Conservation (phyloP, 1,140 invertebrate genomes). For the Chrysomallon squamiferum region DNA sequence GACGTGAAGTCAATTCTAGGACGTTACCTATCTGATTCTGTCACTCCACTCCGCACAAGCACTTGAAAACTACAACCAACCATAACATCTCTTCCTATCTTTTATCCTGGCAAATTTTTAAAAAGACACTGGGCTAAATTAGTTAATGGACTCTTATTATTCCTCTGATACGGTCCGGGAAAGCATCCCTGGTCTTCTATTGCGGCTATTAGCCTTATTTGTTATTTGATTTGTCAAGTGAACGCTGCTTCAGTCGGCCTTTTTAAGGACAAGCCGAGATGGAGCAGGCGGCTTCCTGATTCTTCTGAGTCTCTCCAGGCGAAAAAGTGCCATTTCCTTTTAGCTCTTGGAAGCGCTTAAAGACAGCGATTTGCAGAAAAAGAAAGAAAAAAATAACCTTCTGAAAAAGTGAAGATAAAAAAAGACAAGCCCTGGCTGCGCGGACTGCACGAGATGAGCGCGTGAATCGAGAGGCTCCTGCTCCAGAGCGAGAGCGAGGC, state of each 20-base stretch:
- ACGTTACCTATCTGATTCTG: too few species aligned
- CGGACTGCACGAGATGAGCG: not conserved
- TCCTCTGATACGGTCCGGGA: not conserved
- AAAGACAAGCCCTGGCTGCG: not conserved
- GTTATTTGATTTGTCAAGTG: slow-evolving; percentile 8
- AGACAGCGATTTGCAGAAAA: not conserved
- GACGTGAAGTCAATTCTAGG: too few species aligned
- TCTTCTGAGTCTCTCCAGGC: slow-evolving; percentile 3
- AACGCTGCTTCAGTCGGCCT: slow-evolving; percentile 3
- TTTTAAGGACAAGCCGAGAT: slow-evolving; percentile 1
- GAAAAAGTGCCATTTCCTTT: slow-evolving; percentile 4
- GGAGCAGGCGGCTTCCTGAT: not conserved
- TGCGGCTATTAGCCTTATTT: slow-evolving; percentile 6
- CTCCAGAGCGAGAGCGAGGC: not conserved
- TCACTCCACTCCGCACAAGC: too few species aligned
- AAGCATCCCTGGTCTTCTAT: slow-evolving; percentile 1
- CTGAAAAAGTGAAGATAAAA: too few species aligned
- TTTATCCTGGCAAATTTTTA: not conserved
- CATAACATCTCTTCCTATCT: not conserved
- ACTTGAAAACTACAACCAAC: too few species aligned
- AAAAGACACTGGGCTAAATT: slow-evolving; percentile 7
- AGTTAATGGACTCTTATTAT: slow-evolving; percentile 7
- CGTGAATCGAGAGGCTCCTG: not conserved
- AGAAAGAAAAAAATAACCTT: too few species aligned
- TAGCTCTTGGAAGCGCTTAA: not conserved